phyloP scores from a whole-genome alignment of 2,797 vertebrate species.

The Euphonia xanthogaster region DNA sequence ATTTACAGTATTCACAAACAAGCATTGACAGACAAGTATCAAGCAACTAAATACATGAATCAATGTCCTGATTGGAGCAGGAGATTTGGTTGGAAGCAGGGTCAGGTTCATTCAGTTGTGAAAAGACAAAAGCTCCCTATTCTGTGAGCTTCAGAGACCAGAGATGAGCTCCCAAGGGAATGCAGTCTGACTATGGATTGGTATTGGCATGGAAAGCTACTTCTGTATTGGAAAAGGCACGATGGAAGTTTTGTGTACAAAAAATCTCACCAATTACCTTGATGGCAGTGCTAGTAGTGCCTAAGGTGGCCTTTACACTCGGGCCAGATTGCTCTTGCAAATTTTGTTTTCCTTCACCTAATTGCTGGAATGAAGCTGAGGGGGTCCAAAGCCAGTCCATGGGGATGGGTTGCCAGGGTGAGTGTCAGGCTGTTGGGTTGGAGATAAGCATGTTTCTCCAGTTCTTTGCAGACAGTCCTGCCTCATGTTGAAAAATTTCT shows the following conservation, averaged over 20 bases:
- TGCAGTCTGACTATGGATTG: neutral
- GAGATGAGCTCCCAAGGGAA: neutral
- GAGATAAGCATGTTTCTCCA: neutral
- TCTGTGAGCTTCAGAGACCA: neutral
- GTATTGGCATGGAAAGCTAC: neutral
- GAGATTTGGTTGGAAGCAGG: neutral
- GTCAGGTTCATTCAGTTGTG: neutral
- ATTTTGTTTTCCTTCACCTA: neutral
- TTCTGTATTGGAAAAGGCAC: rapidly evolving
- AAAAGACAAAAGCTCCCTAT: neutral
- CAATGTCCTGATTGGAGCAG: neutral
- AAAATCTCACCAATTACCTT: neutral
- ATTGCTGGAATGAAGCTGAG: neutral
- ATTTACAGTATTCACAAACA: neutral
- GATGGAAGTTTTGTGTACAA: neutral
- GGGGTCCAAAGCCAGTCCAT: neutral
- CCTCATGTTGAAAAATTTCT: neutral
- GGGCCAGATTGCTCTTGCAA: neutral
- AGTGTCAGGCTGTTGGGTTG: neutral
- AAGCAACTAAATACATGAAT: neutral
- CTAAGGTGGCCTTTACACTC: neutral
- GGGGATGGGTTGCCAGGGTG: neutral
- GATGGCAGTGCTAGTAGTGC: neutral
- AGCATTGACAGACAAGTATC: neutral
- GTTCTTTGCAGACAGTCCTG: constrained; percentile 21